Evolutionary conservation across 2,113 vertebrate species (phyloP).

Genomic region (Stomatorhinus ivindoensis): DNA sequence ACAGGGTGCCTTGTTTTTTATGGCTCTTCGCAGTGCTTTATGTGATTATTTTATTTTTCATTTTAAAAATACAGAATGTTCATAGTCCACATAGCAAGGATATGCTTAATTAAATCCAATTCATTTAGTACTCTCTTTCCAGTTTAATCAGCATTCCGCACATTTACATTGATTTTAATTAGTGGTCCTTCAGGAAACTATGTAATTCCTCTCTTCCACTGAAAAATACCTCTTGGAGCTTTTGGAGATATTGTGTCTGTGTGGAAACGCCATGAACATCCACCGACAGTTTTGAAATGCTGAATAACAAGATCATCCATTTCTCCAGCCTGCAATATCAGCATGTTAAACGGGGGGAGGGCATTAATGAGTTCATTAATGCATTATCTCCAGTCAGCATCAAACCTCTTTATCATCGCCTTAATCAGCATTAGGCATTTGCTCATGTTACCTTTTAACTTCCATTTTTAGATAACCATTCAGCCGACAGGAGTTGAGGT

Average conservation of each 20-base stretch:
- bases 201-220: conserved; percentile 25
- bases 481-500: neutral
- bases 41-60: neutral
- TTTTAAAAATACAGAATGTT: neutral
- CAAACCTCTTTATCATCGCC: neutral
- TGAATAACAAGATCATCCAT: neutral
- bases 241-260: conserved; percentile 1
- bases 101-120: conserved; percentile 32
- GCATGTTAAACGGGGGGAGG: neutral
- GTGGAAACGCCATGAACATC: neutral
- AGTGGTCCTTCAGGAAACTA: conserved; percentile 25
- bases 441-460: neutral
- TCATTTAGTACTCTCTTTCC: conserved; percentile 28
- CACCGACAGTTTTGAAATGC: neutral
- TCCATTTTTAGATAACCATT: neutral
- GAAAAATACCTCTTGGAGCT: conserved; percentile 5
- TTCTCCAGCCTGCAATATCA: neutral
- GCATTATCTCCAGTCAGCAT: neutral
- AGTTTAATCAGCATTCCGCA: conserved; percentile 32
- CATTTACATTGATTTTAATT: conserved; percentile 43
- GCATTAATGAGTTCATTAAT: neutral
- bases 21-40: neutral
- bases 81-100: conserved; percentile 16
- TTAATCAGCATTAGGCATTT: neutral
- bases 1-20: neutral